Percentiles rank a stretch among this genome's conserved stretches.
phyloP scores from a whole-genome alignment of 2,888 invertebrate genomes.

The Apotomis capreana region DNA sequence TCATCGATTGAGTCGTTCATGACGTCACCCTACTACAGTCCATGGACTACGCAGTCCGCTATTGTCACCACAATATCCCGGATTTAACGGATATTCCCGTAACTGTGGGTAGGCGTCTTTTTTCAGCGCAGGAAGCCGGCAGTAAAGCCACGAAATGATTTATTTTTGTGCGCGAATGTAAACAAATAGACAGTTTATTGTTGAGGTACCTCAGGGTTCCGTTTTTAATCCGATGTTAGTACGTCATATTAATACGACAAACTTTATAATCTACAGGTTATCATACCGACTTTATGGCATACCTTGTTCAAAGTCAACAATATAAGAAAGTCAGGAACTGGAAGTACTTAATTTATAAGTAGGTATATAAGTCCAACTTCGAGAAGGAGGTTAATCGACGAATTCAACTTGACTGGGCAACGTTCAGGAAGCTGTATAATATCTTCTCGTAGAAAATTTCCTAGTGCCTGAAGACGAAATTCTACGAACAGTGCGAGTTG shows the following conservation, averaged over 20 bases:
- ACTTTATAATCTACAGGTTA: too few species aligned
- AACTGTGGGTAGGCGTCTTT: background rate
- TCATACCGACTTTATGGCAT: too few species aligned
- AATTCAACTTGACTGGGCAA: too few species aligned
- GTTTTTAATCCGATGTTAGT: background rate
- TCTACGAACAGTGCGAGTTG: too few species aligned
- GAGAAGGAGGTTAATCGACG: too few species aligned
- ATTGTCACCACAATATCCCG: constrained; percentile 21
- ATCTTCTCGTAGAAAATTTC: too few species aligned
- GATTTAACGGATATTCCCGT: constrained; percentile 16
- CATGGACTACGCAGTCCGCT: constrained; percentile 1
- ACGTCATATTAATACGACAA: background rate
- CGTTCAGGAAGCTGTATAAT: too few species aligned
- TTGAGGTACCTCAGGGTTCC: background rate
- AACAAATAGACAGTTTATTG: background rate
- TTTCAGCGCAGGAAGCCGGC: background rate
- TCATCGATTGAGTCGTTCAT: constrained; percentile 31
- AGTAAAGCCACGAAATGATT: background rate
- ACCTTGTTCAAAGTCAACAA: too few species aligned
- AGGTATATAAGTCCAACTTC: too few species aligned
- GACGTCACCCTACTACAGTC: constrained; percentile 24
- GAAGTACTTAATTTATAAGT: too few species aligned
- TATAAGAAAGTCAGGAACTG: too few species aligned
- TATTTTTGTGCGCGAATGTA: background rate
- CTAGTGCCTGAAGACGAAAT: too few species aligned